Evolutionary conservation across 2,888 invertebrate genomes (phyloP).

Genomic region (Rosalia funebris): DNA sequence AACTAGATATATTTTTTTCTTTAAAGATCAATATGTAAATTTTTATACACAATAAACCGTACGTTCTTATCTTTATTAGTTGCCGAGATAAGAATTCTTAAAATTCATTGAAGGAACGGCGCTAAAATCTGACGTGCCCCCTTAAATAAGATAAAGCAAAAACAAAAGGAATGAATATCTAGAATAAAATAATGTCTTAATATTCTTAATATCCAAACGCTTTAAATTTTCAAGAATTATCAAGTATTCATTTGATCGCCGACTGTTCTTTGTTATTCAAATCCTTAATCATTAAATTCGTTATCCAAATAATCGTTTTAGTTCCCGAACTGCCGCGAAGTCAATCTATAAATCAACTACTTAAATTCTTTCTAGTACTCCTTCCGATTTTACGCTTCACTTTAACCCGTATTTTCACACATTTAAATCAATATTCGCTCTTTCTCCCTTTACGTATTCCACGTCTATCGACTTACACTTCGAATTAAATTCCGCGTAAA

Average conservation of each 20-base stretch:
- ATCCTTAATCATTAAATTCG: slow-evolving; percentile 49
- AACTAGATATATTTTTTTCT: too few relatives aligned
- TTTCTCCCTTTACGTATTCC: slow-evolving; percentile 32
- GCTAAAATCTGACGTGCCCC: too few relatives aligned
- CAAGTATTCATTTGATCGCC: slow-evolving; percentile 28
- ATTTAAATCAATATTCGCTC: slow-evolving; percentile 48
- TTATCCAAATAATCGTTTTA: slow-evolving; percentile 49
- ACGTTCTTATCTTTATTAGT: too few relatives aligned
- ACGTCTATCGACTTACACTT: slow-evolving; percentile 19
- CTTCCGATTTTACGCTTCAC: slow-evolving; percentile 50
- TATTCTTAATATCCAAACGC: not conserved
- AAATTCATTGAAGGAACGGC: too few relatives aligned
- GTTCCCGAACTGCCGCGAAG: slow-evolving; percentile 43
- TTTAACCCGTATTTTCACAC: slow-evolving; percentile 50
- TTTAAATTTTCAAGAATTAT: slow-evolving; percentile 17
- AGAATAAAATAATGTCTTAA: too few relatives aligned
- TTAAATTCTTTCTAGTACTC: slow-evolving; percentile 46
- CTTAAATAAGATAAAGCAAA: too few relatives aligned
- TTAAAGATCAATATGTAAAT: too few relatives aligned
- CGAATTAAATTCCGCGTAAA: slow-evolving; percentile 25
- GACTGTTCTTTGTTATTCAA: slow-evolving; percentile 44
- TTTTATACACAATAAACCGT: too few relatives aligned
- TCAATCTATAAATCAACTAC: slow-evolving; percentile 55
- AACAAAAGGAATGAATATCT: too few relatives aligned
- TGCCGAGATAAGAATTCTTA: too few relatives aligned